Evolutionary conservation across 2,797 vertebrate genomes (phyloP), one percentile per base, ranked within the genome.

Genomic region (Psittacula echo): DNA sequence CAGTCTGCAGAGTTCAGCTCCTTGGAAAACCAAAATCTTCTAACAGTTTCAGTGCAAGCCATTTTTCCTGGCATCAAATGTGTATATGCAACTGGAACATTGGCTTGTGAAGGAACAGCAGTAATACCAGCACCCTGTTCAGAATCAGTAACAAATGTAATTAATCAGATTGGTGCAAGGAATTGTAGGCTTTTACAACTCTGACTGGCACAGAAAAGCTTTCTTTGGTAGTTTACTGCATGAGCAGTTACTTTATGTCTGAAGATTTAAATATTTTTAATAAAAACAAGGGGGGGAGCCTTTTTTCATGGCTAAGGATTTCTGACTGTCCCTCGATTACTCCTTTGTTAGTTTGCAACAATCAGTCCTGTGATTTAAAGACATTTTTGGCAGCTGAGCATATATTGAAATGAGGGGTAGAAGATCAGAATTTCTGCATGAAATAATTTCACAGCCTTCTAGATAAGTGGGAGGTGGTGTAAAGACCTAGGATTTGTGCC

Each of bases 31-130:
- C 14, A 10, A 27, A 66, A 51, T 45, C 27, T n/a, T 39, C 3
- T 23, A 7, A 21, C 37, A 47, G 50, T 79, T 82, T 58, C 30
- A 44, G 10, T 26, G 64, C n/a, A 48, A 51, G 53, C 23, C 10
- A 7, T 30, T 78, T 60, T 50, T 83, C 32, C 47, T 44, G n/a
- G 32, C 18, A 26, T 23, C 7, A 20, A 56, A 16, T 0, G 1
- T 15, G 7, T 45, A 11, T 23, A 27, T 48, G 48, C 8, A 41
- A 11, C 34, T 32, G 0, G 0, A 53, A 41, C 0, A 1, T 8
- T 22, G 23, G 11, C 24, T 29, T 51, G 18, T 41, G 45, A 51
- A 47, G 71, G 61, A 73, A 11, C 45, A 66, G 41, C 37, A 42
- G 3, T 27, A 18, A 20, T n/a, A 23, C 18, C 44, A 66, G 23